phyloP scores from a whole-genome alignment of 2,888 invertebrate genomes.

The Drosophila ochracea region DNA sequence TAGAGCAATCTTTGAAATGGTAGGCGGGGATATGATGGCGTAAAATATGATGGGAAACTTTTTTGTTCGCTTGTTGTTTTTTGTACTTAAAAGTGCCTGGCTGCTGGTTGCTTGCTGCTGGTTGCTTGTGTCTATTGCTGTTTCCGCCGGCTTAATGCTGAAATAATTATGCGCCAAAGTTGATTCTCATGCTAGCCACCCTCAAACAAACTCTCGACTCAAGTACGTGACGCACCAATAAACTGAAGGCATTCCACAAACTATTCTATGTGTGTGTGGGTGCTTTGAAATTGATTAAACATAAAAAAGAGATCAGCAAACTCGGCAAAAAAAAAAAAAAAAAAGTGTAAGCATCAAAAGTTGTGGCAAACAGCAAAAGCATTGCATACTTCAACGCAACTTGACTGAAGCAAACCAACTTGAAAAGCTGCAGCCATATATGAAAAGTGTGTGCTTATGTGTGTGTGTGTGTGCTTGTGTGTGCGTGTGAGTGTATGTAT shows the following conservation, averaged over 20 bases:
- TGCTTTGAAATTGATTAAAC: conserved; percentile 61
- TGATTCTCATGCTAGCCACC: conserved; percentile 36
- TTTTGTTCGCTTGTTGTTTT: conserved; percentile 50
- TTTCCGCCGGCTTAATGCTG: conserved; percentile 48
- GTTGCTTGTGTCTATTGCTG: conserved; percentile 21
- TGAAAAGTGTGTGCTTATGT: conserved; percentile 1
- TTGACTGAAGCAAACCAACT: conserved; percentile 7
- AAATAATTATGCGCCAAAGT: conserved; percentile 69
- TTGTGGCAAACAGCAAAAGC: conserved; percentile 35
- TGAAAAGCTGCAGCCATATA: conserved; percentile 6
- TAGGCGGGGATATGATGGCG: no score
- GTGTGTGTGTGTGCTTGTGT: neutral
- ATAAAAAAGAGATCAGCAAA: conserved; percentile 64
- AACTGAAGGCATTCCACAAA: conserved; percentile 37
- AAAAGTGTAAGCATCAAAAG: conserved; percentile 28
- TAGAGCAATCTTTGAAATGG: conserved; percentile 22
- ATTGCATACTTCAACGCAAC: conserved; percentile 29
- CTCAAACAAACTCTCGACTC: conserved; percentile 33
- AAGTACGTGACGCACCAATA: conserved; percentile 69
- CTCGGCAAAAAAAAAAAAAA: conserved; percentile 38
- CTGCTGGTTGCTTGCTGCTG: conserved; percentile 21
- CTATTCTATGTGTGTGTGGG: conserved; percentile 15
- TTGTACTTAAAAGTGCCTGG: conserved; percentile 28
- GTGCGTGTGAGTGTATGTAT: neutral
- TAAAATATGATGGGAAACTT: conserved; percentile 65